Percentiles rank a stretch among this genome's conserved stretches.
Evolutionary conservation across 23 tunicate genomes (phyloP).

Genomic region (Styela clava): DNA sequence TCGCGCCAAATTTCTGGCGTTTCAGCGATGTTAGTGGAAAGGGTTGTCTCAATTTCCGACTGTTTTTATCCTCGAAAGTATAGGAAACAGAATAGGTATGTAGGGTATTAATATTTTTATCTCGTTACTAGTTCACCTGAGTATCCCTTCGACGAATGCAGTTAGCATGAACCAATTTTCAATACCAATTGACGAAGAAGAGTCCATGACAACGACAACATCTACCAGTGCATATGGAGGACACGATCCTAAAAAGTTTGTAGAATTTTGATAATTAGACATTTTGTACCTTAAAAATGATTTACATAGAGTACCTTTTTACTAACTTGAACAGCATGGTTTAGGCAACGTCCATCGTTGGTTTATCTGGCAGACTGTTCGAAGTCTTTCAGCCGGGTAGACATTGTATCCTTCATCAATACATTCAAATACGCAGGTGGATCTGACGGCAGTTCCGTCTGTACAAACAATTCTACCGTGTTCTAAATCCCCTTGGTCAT

Average conservation of each 20-base stretch:
- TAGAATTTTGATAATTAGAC: no score
- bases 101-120: no score
- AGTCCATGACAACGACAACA: conserved; percentile 20
- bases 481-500: conserved; percentile 25
- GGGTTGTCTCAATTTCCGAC: no score
- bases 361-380: conserved; percentile 1
- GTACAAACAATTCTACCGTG: conserved; percentile 44
- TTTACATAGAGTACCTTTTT: no score
- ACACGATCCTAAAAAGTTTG: conserved; percentile 28
- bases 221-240: conserved; percentile 27
- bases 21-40: no score
- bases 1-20: no score
- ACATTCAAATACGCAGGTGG: conserved; percentile 47
- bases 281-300: no score
- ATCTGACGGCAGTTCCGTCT: conserved; percentile 19
- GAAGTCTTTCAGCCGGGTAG: neutral
- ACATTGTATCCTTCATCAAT: conserved; percentile 17
- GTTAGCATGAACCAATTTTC: conserved; percentile 9
- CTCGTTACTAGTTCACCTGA: no score
- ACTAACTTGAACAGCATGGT: conserved; percentile 26
- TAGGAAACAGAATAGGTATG: no score
- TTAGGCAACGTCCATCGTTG: conserved; percentile 7
- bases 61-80: no score
- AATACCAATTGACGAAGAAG: conserved; percentile 21
- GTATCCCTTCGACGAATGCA: neutral